Evolutionary conservation across 35 echinoderm and acorn worm genomes (phyloP).

Genomic region (Patiria miniata): DNA sequence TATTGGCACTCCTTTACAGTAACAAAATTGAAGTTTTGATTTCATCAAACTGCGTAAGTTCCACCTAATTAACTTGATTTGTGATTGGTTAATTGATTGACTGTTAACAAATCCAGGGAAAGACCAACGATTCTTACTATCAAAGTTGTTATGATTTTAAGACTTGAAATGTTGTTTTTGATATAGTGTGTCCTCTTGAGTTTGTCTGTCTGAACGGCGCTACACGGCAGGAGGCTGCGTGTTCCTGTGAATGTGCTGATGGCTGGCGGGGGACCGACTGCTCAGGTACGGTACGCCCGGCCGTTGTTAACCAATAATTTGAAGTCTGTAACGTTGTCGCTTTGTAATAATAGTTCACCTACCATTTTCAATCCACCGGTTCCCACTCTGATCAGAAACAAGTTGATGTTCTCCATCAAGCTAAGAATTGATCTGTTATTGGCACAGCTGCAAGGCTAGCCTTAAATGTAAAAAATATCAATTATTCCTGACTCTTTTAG

Average conservation of each 20-base stretch:
- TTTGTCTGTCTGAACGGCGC: background rate
- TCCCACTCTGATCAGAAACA: background rate
- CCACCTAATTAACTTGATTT: no score
- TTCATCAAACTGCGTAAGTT: no score
- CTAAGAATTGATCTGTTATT: background rate
- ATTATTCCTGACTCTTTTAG: no score
- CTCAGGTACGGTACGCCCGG: background rate
- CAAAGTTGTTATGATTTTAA: background rate
- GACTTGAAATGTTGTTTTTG: background rate
- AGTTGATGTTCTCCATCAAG: background rate
- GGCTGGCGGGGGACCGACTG: background rate
- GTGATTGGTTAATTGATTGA: no score
- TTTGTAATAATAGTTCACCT: background rate
- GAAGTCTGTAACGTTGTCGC: background rate
- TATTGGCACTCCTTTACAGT: background rate
- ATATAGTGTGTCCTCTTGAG: background rate
- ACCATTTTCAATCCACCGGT: no score
- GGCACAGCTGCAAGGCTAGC: background rate
- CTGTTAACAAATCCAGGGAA: background rate
- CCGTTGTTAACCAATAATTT: background rate
- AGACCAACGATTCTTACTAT: background rate
- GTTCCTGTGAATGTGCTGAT: conserved; percentile 1
- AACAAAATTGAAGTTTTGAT: no score
- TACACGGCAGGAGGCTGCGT: background rate
- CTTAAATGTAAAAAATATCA: background rate